Evolutionary conservation across 2,888 invertebrate genomes (phyloP), one percentile per base, ranked within the genome.

Genomic region (Drosophila anceps): DNA sequence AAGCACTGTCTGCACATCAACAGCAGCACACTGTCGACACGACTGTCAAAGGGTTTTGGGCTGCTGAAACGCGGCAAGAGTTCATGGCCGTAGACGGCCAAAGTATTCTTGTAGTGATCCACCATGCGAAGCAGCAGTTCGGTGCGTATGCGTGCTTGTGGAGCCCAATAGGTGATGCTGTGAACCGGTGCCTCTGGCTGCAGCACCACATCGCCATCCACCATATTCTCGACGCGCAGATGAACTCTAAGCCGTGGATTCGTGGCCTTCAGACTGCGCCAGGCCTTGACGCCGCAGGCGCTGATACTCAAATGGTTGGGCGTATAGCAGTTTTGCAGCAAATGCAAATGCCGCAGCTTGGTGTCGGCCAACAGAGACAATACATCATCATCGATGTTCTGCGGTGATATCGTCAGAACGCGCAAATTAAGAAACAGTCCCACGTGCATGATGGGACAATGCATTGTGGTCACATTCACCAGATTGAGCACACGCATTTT

Each of bases 391-490:
- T 96, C 95, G 54, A 97, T 93, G 92, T 96, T 96, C 93, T 96
- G 96, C 4, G 96, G 96, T 76, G 96, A 95, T 63, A 96, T 94
- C 7, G 94, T 94, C 58, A 96, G 91, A 73, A 94, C 96, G 88
- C 94, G 93, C 63, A 97, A 94, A 91, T 96, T 96, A 29, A 96
- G 91, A 91, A 97, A 97, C 33, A 96, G 94, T 0, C 96, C 96
- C 31, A 96, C 94, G 86, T 97, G 96, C 71, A 96, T 93, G 24
- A 97, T 93, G 35, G 96, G 95, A 82, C 95, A 96, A 53, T 94
- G 94, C 7, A 94, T 93, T 81, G 95, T 95, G 0, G 97, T 96
- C 5, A 96, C 94, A 92, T 97, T 97, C 9, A 97, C 94, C n/a
- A 97, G 90, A 65, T 95, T 94, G 29, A 97, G 93, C 2, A 94